phyloP scores from a whole-genome alignment of 1,140 invertebrate species.

The Diplogasteroides magnus region DNA sequence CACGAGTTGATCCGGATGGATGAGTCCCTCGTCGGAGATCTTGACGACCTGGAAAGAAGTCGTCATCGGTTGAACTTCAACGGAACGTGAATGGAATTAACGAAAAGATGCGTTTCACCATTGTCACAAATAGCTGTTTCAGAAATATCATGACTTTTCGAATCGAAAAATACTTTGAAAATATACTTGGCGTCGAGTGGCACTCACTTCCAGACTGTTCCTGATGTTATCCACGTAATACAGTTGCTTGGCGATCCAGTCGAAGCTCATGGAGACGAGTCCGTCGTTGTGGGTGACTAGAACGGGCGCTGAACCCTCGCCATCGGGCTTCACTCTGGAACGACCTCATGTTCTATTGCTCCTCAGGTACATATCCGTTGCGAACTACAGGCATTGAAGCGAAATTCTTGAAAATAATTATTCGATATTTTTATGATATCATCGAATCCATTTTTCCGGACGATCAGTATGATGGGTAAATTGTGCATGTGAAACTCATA shows the following conservation, averaged over 20 bases:
- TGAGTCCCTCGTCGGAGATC: constrained; percentile 36
- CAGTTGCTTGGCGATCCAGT: constrained; percentile 93
- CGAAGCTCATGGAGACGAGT: constrained; percentile 89
- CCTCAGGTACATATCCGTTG: too few species aligned
- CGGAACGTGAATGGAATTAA: constrained; percentile 11
- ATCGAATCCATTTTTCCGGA: too few species aligned
- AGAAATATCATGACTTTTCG: too few species aligned
- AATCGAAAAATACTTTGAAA: too few species aligned
- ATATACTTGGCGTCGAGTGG: too few species aligned
- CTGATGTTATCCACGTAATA: constrained; percentile 96
- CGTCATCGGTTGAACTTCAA: too few species aligned
- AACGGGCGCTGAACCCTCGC: constrained; percentile 73
- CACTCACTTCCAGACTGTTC: constrained; percentile 81
- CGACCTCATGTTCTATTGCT: constrained; percentile 11
- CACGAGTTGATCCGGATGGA: constrained; percentile 51
- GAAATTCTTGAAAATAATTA: too few species aligned
- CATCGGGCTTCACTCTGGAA: constrained; percentile 56
- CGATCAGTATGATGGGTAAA: too few species aligned
- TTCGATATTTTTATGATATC: too few species aligned
- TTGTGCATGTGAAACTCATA: constrained; percentile 4
- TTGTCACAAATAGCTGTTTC: too few species aligned
- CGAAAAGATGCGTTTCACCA: constrained; percentile 62
- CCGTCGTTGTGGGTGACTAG: constrained; percentile 91
- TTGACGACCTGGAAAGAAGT: constrained; percentile 32
- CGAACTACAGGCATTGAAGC: too few species aligned